Evolutionary conservation across 1,140 invertebrate genomes (phyloP), one percentile per base, ranked within the genome.

Genomic region (Dreissena polymorpha): DNA sequence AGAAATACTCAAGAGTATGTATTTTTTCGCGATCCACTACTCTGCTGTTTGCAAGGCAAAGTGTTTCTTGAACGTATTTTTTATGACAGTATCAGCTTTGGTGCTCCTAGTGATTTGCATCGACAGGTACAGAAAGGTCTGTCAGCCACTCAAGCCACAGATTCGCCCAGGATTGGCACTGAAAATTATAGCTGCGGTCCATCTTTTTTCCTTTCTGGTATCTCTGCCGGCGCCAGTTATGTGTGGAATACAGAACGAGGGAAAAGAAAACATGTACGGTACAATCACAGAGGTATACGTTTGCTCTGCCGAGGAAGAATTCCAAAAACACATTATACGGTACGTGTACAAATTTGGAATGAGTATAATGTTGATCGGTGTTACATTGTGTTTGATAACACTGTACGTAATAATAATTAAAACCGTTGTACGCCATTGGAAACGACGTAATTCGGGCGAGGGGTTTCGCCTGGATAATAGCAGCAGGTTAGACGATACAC

Each of bases 91-190:
- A 21, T 18, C 39, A 25, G 51, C 23, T 51, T 14, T 14, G 16
- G 70, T 39, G 21, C 51, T 72, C 10, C 10, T 53, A 53, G n/a
- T 72, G 6, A 10, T 51, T 21, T 51, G 23, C 50, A 68, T 83
- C 0, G 72, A 83, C 21, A 39, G 72, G 12, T 83, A 75, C 50
- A 55, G 71, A 21, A 74, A 83, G 65, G 72, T 83, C 0, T 83
- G 72, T 51, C 72, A 75, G 12, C 80, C 80, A 27, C 16, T 83
- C 0, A 74, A 83, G 27, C 68, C 55, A n/a, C 70, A 83, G 60
- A 68, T 83, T 57, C 57, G 64, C 21, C 64, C 72, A 18, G 12
- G n/a, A 25, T 50, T 83, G 10, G 64, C 64, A 5, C 18, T 39
- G 0, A 74, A 69, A 23, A 39, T 83, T 0, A 23, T 68, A 16